Percentiles rank a stretch among this genome's conserved stretches.
These are phyloP conservation scores for Hippocampus guttulatus DNA, from an alignment of 2,113 vertebrate genomes.

Conservation along the genomic window DNA sequence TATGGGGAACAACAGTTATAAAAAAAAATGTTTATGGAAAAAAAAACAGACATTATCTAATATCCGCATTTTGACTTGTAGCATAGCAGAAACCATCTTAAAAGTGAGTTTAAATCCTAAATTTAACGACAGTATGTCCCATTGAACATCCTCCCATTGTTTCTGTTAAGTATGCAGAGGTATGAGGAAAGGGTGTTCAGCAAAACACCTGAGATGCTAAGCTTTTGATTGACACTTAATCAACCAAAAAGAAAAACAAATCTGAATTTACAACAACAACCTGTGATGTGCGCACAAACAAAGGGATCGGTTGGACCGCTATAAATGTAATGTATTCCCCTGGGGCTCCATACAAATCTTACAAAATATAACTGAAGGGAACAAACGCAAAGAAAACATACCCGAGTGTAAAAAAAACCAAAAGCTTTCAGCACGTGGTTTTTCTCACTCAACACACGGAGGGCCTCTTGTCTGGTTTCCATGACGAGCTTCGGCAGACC, in stretches of 20 bases:
- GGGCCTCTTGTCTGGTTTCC: slow-evolving; percentile 47
- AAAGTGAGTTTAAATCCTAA: too few relatives aligned
- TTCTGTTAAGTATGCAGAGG: not conserved
- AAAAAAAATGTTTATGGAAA: too few relatives aligned
- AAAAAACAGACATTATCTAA: too few relatives aligned
- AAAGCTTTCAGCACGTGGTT: slow-evolving; percentile 43
- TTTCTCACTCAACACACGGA: slow-evolving; percentile 33
- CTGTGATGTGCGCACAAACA: not conserved
- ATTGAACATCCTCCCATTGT: not conserved
- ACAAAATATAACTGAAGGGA: not conserved
- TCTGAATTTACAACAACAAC: too few relatives aligned
- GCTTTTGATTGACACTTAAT: too few relatives aligned
- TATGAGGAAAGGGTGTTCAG: not conserved
- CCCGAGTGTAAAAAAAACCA: slow-evolving; percentile 55
- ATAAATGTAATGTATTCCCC: not conserved
- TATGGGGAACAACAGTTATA: not conserved
- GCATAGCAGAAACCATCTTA: too few relatives aligned
- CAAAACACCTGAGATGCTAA: not conserved
- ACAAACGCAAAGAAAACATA: slow-evolving; percentile 25
- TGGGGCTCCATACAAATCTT: too few relatives aligned
- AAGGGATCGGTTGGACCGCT: not conserved
- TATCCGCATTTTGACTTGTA: too few relatives aligned
- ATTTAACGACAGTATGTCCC: not conserved
- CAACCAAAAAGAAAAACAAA: too few relatives aligned
- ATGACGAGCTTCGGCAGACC: slow-evolving; percentile 50